Evolutionary conservation across 2,888 invertebrate genomes (phyloP), one percentile per base, ranked within the genome.

Genomic region (Orthosia gracilis): DNA sequence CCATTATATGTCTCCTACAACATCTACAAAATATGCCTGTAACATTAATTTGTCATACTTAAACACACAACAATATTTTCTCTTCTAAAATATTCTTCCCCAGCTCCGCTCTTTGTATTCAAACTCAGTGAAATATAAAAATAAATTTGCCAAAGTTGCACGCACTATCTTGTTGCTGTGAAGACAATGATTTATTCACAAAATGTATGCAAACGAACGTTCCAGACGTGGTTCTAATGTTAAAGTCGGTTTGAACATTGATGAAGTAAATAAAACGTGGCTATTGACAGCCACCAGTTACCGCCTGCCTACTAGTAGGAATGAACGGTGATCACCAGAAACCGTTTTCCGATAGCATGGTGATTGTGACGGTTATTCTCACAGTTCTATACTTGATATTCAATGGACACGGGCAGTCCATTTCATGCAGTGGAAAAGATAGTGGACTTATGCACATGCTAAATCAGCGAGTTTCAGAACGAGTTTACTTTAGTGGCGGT

Each of bases 151-250:
- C 92, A 93, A 92, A 92, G 93, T 88, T 91, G 92, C 92, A 94
- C 94, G 93, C 94, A 94, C 94, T 94, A 94, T 94, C 94, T 94
- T 87, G 91, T 92, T 92, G 94, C 92, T 89, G 87, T 85, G 85
- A 88, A 92, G 91, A 94, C 91, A 93, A 94, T 94, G 94, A 94
- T 94, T 94, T 94, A 94, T 94, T 93, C 90, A 92, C 87, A 83
- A 81, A 76, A 67, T 76, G 76, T 77, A 73, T 70, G 78, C 87
- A 92, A 82, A 91, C 92, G 85, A 83, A 90, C 92, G 92, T 87
- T 89, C 84, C 23, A 78, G 78, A 87, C 84, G 86, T 84, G 82
- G 69, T 70, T 79, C 52, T 71, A 82, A 85, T 85, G 66, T 80
- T 67, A 78, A 83, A 26, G 69, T 54, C 31, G 45, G 23, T 65